A percentile compares a stretch with the other conserved stretches of the same genome.
phyloP scores from a whole-genome alignment of 2,797 vertebrate genomes.

The Hyperoplus immaculatus region DNA sequence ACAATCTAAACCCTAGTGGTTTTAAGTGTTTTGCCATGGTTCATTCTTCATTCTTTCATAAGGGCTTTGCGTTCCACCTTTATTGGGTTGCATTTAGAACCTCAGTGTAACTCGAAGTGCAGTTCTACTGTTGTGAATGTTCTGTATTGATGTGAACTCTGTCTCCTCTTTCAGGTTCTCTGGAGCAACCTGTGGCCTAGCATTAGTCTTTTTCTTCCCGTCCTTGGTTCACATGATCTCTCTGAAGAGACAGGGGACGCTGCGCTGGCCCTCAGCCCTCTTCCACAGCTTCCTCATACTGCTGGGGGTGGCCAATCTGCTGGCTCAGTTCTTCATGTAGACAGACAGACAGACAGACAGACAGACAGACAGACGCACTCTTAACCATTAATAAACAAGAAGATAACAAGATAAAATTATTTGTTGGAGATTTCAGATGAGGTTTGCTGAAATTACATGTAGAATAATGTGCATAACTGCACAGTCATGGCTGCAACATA shows the following conservation, averaged over 20 bases:
- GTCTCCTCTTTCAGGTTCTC: slow-evolving; percentile 87
- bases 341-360: neutral
- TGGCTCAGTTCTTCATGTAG: slow-evolving; percentile 95
- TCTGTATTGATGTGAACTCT: slow-evolving; percentile 4
- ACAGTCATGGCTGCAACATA: slow-evolving; percentile 1
- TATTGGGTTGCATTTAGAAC: neutral
- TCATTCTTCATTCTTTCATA: neutral
- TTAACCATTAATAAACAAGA: neutral
- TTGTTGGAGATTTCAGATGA: neutral
- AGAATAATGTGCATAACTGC: neutral
- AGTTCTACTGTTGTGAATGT: neutral
- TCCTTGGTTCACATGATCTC: slow-evolving; percentile 91
- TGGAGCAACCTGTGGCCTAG: slow-evolving; percentile 94
- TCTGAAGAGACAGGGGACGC: slow-evolving; percentile 80
- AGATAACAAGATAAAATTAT: slow-evolving; percentile 1
- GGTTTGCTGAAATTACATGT: neutral
- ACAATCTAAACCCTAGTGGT: neutral
- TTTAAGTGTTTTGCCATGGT: neutral
- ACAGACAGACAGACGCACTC: neutral
- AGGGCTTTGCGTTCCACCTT: neutral
- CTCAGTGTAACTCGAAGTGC: neutral
- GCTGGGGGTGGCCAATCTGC: slow-evolving; percentile 91
- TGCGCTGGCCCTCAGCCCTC: slow-evolving; percentile 87
- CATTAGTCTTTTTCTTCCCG: slow-evolving; percentile 95
- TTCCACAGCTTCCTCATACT: slow-evolving; percentile 91